Conservation (phyloP, 1,140 invertebrate species). For the Hypsibius dujardini region DNA sequence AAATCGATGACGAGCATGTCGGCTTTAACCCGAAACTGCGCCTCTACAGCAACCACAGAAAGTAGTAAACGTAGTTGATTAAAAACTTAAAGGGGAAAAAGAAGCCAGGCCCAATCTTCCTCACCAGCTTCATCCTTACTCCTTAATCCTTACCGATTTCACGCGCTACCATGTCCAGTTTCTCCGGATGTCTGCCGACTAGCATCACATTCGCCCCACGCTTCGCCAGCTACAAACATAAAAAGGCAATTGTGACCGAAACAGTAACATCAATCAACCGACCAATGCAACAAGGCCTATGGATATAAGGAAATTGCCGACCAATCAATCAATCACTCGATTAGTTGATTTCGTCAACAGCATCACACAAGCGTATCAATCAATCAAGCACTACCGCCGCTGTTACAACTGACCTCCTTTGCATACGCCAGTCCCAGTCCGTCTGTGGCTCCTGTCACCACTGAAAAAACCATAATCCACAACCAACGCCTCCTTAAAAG, state of each 20-base stretch:
- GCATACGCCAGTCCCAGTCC: constrained; percentile 10
- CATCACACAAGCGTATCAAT: background rate
- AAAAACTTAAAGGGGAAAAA: too few species aligned
- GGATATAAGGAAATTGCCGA: too few species aligned
- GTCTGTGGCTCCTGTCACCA: background rate
- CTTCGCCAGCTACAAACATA: constrained; percentile 48
- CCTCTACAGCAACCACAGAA: background rate
- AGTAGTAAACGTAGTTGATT: too few species aligned
- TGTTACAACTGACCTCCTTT: constrained; percentile 4
- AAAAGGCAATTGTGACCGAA: constrained; percentile 20
- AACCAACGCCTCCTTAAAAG: background rate
- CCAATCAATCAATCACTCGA: too few species aligned
- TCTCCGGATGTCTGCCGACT: constrained; percentile 62
- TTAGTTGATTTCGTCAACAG: too few species aligned
- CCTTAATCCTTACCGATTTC: constrained; percentile 49
- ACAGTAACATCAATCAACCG: too few species aligned
- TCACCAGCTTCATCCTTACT: background rate
- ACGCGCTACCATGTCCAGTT: constrained; percentile 56
- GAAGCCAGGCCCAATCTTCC: too few species aligned
- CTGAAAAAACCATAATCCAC: background rate
- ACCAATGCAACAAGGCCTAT: too few species aligned
- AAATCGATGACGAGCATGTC: constrained; percentile 16
- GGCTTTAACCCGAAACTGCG: background rate
- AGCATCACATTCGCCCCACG: constrained; percentile 67
- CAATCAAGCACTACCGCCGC: background rate